A percentile compares a stretch with the other conserved stretches of the same genome.
phyloP scores from a whole-genome alignment of 2,113 vertebrate genomes.

The Malurus melanocephalus region DNA sequence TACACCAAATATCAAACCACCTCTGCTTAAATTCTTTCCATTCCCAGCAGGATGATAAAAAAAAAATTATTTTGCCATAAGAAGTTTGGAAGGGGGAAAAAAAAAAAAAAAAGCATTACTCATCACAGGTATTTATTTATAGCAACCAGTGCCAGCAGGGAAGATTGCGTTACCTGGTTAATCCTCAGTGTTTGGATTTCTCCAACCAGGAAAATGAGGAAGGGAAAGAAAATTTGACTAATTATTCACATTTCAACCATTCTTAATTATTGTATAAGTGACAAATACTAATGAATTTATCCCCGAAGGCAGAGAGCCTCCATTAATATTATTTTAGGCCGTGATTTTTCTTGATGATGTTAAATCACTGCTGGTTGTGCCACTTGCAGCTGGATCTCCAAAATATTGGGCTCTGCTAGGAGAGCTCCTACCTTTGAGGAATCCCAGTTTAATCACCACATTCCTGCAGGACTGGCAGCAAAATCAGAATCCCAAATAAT shows the following conservation, averaged over 20 bases:
- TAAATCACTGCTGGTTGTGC: not conserved
- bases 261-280: not conserved
- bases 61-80: not conserved
- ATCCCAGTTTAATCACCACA: not conserved
- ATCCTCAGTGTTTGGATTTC: not conserved
- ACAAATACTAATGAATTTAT: not conserved
- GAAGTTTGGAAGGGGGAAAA: not conserved
- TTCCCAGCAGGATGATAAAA: not conserved
- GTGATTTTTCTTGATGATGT: not conserved
- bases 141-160: not conserved
- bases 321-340: not conserved
- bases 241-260: not conserved
- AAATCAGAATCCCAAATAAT: not conserved
- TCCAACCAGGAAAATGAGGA: not conserved
- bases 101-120: not conserved
- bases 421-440: not conserved
- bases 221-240: not conserved
- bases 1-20: not conserved
- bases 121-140: slow-evolving; percentile 24
- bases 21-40: not conserved
- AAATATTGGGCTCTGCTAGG: fast-evolving
- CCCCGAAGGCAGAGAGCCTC: not conserved
- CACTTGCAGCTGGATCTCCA: not conserved
- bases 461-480: not conserved
- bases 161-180: too few species aligned